phyloP scores from a whole-genome alignment of 1,140 invertebrate species.

The Lordiphosa stackelbergi region DNA sequence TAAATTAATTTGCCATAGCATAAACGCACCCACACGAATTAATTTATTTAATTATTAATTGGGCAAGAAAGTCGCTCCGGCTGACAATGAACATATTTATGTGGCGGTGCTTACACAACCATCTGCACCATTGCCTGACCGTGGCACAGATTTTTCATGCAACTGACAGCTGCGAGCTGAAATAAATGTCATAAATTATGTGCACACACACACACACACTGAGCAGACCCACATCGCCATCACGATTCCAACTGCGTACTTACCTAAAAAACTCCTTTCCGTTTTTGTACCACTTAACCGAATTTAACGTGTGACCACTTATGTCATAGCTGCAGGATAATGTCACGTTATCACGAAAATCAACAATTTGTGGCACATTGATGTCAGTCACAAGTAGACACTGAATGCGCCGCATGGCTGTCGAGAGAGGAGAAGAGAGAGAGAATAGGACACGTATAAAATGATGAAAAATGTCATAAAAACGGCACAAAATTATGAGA shows the following conservation, averaged over 20 bases:
- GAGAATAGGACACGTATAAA: conserved; percentile 48
- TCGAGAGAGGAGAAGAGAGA: conserved; percentile 15
- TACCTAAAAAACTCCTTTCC: conserved; percentile 85
- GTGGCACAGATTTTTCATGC: conserved; percentile 55
- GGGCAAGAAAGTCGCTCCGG: conserved; percentile 56
- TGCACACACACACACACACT: conserved; percentile 17
- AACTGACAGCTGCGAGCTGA: conserved; percentile 60
- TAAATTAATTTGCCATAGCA: conserved; percentile 67
- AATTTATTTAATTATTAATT: conserved; percentile 76
- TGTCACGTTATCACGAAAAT: conserved; percentile 78
- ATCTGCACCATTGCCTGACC: conserved; percentile 4
- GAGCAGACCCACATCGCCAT: not conserved
- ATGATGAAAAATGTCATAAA: conserved; percentile 68
- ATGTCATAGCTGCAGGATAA: conserved; percentile 80
- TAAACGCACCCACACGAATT: conserved; percentile 58
- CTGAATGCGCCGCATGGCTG: conserved; percentile 62
- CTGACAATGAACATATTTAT: conserved; percentile 65
- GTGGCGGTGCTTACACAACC: conserved; percentile 18
- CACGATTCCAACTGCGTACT: conserved; percentile 25
- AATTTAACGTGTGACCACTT: conserved; percentile 83
- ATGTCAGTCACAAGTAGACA: conserved; percentile 75
- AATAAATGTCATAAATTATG: conserved; percentile 71
- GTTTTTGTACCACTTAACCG: conserved; percentile 89
- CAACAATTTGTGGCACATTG: conserved; percentile 78
- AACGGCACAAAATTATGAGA: conserved; percentile 21